Evolutionary conservation across 1,140 invertebrate species (phyloP), one percentile per base, ranked within the genome.

Genomic region (Drosophila ogumai): DNA sequence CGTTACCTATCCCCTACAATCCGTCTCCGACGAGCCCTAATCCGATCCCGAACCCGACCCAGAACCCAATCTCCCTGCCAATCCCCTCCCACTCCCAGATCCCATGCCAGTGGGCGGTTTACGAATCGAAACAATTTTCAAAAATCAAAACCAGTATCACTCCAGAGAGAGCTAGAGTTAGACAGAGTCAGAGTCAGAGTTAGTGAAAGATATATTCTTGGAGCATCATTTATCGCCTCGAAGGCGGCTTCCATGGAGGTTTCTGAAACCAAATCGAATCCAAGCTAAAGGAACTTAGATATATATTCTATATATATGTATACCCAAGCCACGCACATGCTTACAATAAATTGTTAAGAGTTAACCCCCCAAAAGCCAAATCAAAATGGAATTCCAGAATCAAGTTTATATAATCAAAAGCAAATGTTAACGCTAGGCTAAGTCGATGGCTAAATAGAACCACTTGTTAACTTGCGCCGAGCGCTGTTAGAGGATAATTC

Each of bases 1-100:
- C 91, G 90, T 91, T 71, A 91, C 90, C 90, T 91, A 91, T 90
- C 90, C 90, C 36, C 86, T 91, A 72, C 85, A 91, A 86, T 78
- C 90, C 75, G 68, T 90, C 60, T 81, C 90, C 86, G 90, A 91
- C 64, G 85, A 91, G 76, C 84, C 82, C 87, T 90, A 90, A 85
- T 67, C 80, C 56, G 59, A 76, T 59, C 74, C 66, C 34, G 34
- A 67, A 49, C 80, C 81, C 49, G 9, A 66, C 50, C 72, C 84
- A 68, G 57, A 40, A 10, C 28, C 49, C 50, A 19, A 59, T 3
- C 38, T 49, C 65, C 65, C n/a, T 4, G 36, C 32, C 52, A 36
- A 41, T 36, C 28, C 47, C 10, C 44, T 22, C 17, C 69, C 63
- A 17, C 36, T 52, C 66, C 66, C 15, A 73, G 36, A 73, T 73